Percentiles rank a stretch among this genome's conserved stretches.
Conservation (phyloP, 2,888 invertebrate genomes). For the Meteorus colon region DNA sequence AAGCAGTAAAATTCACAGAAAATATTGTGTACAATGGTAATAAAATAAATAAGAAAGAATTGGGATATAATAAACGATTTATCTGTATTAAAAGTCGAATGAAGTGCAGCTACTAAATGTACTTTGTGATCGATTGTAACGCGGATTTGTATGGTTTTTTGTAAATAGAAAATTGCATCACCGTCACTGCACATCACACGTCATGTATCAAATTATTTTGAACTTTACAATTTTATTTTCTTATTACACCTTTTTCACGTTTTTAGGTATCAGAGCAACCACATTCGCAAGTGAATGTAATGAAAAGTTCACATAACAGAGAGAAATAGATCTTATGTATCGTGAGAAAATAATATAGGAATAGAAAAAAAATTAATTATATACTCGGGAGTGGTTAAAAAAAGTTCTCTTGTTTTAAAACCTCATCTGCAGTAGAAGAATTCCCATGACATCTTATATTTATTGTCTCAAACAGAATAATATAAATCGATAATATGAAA, state of each 20-base stretch:
- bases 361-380: neutral
- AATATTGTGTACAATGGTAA: neutral
- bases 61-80: neutral
- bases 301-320: neutral
- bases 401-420: neutral
- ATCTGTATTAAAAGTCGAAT: neutral
- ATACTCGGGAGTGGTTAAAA: neutral
- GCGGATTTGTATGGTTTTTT: neutral
- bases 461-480: slow-evolving; percentile 26
- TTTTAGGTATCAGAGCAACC: neutral
- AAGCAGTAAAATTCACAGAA: neutral
- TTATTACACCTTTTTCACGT: slow-evolving; percentile 48
- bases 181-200: neutral
- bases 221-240: slow-evolving; percentile 38
- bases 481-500: neutral
- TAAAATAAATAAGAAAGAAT: neutral
- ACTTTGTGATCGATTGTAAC: neutral
- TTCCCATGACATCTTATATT: too few species aligned
- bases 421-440: slow-evolving; percentile 10
- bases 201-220: slow-evolving; percentile 33
- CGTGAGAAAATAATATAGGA: neutral
- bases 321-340: neutral
- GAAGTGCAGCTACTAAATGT: neutral
- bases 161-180: slow-evolving; percentile 1
- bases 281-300: neutral